These are phyloP conservation scores for rat (Rattus norvegicus) DNA, from an alignment of 2,113 vertebrate species.

Conservation along the genomic window DNA sequence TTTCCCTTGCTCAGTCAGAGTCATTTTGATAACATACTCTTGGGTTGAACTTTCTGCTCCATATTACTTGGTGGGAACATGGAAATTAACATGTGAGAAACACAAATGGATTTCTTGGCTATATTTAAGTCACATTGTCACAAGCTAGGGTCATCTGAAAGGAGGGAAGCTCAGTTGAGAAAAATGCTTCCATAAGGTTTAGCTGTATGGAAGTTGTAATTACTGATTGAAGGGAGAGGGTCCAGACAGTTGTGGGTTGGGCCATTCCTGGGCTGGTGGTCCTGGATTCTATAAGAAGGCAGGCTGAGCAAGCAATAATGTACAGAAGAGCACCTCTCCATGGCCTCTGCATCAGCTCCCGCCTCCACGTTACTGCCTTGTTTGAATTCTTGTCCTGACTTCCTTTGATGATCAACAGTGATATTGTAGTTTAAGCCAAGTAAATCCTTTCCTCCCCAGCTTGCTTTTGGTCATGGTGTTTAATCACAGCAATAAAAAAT, in stretches of 20 bases:
- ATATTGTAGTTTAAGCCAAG: background rate
- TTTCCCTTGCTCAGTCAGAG: background rate
- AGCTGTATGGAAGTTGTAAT: background rate
- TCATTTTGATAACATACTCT: background rate
- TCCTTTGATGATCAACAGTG: background rate
- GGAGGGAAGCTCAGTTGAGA: background rate
- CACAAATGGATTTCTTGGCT: background rate
- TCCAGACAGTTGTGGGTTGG: background rate
- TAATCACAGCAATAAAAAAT: background rate
- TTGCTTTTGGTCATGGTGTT: background rate
- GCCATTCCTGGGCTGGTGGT: background rate
- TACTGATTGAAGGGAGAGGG: background rate
- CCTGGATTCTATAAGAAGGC: background rate
- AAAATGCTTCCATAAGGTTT: background rate
- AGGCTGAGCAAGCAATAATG: too few relatives aligned
- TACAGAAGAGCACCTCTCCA: background rate
- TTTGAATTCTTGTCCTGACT: background rate
- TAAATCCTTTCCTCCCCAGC: background rate
- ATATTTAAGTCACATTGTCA: background rate
- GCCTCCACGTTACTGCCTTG: background rate
- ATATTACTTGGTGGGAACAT: background rate
- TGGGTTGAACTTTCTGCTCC: background rate
- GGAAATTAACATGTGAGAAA: background rate
- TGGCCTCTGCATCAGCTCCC: background rate
- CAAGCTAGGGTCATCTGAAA: background rate